Evolutionary conservation across 2,797 vertebrate species (phyloP), one percentile per base, ranked within the genome.

Genomic region (Coranthus polyacanthus): DNA sequence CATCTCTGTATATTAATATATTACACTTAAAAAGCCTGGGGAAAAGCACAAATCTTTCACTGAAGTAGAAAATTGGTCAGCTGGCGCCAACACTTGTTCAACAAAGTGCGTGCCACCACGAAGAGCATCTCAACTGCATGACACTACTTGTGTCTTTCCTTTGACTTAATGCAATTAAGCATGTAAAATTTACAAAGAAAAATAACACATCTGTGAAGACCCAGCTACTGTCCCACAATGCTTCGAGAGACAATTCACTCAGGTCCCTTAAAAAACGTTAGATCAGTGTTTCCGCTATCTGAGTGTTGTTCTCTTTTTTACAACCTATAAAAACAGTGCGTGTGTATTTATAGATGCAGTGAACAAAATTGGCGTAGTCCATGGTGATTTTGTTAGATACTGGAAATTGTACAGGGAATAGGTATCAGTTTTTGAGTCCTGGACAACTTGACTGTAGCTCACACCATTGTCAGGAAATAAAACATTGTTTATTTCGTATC

Each of bases 11-110:
- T 53, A 37, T 36, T 54, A 38, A 54, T 39, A 15, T 34, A 36
- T 36, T 10, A 6, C 9, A 22, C 12, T 54, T 20, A 18, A 6
- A 7, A 7, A n/a, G 51, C 51, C 51, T 16, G 20, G 21, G 51
- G 51, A 54, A 37, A 54, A 22, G 21, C 13, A 24, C 34, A 54
- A 54, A 54, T 39, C n/a, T 22, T n/a, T 39, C 36, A 54, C 20
- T 54, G 34, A 39, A n/a, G 36, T 38, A 54, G 36, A 39, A 54
- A 54, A 54, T 54, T 54, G 51, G 51, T 54, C 51, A 54, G 37
- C 36, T 54, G 51, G 18, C 20, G 22, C 36, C 12, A 21, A 16
- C 51, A 39, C 36, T 24, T 36, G 34, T 36, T 36, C 34, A 36
- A 7, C 32, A 37, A 50, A 26, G 15, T 50, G 47, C 26, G 26